Evolutionary conservation across 2,888 invertebrate species (phyloP), one percentile per base, ranked within the genome.

Genomic region (Lasioglossum leucozonium): DNA sequence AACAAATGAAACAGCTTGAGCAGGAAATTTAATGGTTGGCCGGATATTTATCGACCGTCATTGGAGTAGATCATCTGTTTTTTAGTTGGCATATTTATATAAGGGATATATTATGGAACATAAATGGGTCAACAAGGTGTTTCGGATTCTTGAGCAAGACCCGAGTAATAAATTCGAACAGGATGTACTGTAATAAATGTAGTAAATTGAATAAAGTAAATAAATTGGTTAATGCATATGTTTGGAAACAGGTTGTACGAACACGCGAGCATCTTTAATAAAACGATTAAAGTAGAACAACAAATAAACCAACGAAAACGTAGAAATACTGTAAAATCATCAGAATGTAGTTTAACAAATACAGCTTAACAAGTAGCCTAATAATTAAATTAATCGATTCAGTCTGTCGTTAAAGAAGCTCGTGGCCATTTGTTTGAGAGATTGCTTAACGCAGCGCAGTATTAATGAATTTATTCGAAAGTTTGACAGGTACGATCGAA

Each of bases 401-500:
- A n/a, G 51, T n/a, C 51, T 3, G 51, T n/a, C 22, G 3, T 51
- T 51, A 16, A 30, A 0, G 62, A 30, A 2, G 30, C 16, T 5
- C 16, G 16, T 16, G 2, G 30, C 13, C 30, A 62, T 62, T 62
- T 62, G 62, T 13, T 62, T 16, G 16, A 6, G 30, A 62, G n/a
- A 62, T 62, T 62, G 30, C 26, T 30, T 62, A 62, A 62, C 30
- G 13, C 62, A 16, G 13, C 6, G 58, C 13, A 1, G 58, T 26
- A 62, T 62, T 62, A 62, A 62, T 62, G 58, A 62, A 26, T 30
- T 30, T 62, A 62, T 30, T 62, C 62, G 62, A 62, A 62, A 30
- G 62, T 30, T 30, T 62, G 62, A 62, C 62, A 62, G 62, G 16
- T n/a, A 18, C 30, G 65, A 65, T 65, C 65, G 65, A 65, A 65